Percentiles rank a stretch among this genome's conserved stretches.
phyloP scores from a whole-genome alignment of 2,797 vertebrate genomes.

The Gymnoscopelus microlampas region DNA sequence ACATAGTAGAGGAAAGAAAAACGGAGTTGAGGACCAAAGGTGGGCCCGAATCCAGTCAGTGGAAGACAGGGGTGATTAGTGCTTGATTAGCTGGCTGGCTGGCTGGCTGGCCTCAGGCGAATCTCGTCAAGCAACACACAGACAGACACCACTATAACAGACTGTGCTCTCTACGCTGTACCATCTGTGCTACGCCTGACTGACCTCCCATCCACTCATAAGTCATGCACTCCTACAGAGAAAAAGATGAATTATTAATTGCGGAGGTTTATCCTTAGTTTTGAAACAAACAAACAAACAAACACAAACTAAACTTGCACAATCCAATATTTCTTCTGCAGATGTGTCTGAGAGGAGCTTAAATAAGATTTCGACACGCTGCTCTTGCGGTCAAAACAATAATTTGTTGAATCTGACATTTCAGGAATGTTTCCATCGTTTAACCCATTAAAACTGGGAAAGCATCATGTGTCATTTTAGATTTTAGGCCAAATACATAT shows the following conservation, averaged over 20 bases:
- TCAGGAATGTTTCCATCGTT: no score
- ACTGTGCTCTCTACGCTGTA: constrained; percentile 30
- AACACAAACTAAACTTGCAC: no score
- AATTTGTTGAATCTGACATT: no score
- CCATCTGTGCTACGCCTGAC: constrained; percentile 62
- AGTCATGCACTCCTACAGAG: neutral
- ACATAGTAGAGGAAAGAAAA: constrained; percentile 15
- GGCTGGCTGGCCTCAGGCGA: constrained; percentile 47
- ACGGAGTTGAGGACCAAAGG: neutral
- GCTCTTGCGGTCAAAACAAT: no score
- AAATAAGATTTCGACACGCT: no score
- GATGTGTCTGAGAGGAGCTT: no score
- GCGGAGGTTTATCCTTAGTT: neutral
- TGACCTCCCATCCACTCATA: constrained; percentile 40
- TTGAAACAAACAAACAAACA: neutral
- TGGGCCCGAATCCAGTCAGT: constrained; percentile 29
- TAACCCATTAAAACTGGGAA: no score
- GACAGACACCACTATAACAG: constrained; percentile 21
- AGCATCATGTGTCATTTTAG: no score
- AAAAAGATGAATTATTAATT: neutral
- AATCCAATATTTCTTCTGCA: no score
- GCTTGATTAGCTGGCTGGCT: constrained; percentile 61
- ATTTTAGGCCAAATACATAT: no score
- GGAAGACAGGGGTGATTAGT: constrained; percentile 43
- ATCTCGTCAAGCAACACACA: constrained; percentile 37